Base-by-base conservation (phyloP, 2,113 vertebrate species). In the Erinaceus europaeus region DNA sequence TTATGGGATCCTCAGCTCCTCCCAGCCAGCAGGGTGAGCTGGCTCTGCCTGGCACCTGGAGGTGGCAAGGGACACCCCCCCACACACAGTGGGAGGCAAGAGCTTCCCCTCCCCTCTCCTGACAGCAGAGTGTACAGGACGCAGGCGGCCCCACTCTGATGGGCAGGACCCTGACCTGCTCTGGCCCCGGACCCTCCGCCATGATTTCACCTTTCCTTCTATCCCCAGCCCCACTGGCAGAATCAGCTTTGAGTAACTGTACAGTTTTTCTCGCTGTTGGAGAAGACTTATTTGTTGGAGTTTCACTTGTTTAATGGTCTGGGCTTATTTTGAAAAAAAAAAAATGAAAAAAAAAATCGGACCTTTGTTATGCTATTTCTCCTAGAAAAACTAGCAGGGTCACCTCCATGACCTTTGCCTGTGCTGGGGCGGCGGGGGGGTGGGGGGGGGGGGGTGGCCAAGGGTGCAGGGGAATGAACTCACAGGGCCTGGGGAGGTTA, bases 31-130 rank as follows among this genome's bases (percentile, higher is more conserved):
- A 92, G 92, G 82, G 79, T 90, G 77, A 83, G 75, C 87, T 86
- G 83, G 88, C 90, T 98, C 92, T 98, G 95, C 93, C 98, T 98
- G 98, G 27, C 98, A 97, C 84, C 94, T 96, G 67, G 96, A 94
- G 74, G 89, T 68, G 61, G 87, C 85, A 96, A 94, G 94, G 85
- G 91, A 88, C 73, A 61, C 59, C 75, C 32, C 38, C 73, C n/a
- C n/a, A n/a, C 57, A 10, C 57, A 38, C 79, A 36, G n/a, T 27
- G 78, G 89, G 92, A 89, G 87, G 92, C 36, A 36, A 79, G 67
- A 86, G 78, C 89, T 78, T 50, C 61, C 62, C 46, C 81, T 23
- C 15, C 14, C 68, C 82, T n/a, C n/a, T n/a, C 62, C 93, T 88
- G 90, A 90, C 95, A 85, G 57, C 91, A 94, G 91, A 94, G 92